Evolutionary conservation across 2,797 vertebrate genomes (phyloP), one percentile per base, ranked within the genome.

Genomic region (Gadopsis marmoratus): DNA sequence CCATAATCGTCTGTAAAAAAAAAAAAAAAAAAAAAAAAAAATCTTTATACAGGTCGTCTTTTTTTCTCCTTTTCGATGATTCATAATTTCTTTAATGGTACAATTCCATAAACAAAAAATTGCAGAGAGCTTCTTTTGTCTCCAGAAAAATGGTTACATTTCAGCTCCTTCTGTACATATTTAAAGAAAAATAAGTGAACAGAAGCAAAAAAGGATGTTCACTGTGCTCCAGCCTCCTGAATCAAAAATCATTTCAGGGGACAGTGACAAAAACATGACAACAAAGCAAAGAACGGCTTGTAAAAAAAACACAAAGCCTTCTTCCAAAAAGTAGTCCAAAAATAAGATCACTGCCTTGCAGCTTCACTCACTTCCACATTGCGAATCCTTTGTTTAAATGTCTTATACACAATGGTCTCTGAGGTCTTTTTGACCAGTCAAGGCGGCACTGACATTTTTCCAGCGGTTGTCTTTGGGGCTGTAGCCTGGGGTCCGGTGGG

Each of bases 401-500:
- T 87, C 95, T 95, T 95, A 96, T 92, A 97, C 94, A 92, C 91
- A 94, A 92, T 96, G 93, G 86, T 96, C 95, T 96, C 95, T 96
- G 94, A 92, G 95, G 93, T 96, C 94, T 95, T 96, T 95, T n/a
- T 95, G 95, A 91, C 87, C 94, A 79, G 92, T 93, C 67, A 91
- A 81, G 84, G 90, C 89, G 55, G 95, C 92, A 68, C 95, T 96
- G 94, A 94, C 90, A 88, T 96, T 96, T 96, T 97, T 96, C 77
- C 96, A 96, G 78, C 96, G 96, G 96, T 99, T 99, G 95, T 98
- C 97, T 96, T 98, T 97, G 94, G 97, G 96, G 95, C 95, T 95
- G 92, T 93, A 94, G 55, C 92, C 88, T 85, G 84, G 81, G 90
- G 96, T 97, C 95, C 97, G 96, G 92, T 94, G 95, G 23, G 96